phyloP scores from a whole-genome alignment of 1,140 invertebrate genomes.

The Drosophila ohnishii region DNA sequence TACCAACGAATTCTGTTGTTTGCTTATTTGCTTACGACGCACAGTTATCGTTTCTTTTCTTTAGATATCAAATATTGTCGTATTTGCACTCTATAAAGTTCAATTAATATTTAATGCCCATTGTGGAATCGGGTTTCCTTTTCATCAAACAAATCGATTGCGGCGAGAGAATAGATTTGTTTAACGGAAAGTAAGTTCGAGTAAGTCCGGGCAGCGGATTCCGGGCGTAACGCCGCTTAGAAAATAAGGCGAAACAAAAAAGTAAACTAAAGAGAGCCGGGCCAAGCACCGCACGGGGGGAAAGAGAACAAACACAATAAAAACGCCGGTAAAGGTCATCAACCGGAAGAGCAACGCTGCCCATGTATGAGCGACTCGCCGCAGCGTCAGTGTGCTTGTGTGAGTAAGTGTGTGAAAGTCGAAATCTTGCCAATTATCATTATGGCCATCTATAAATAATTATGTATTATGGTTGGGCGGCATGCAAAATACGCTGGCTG shows the following conservation, averaged over 20 bases:
- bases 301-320: slow-evolving; percentile 65
- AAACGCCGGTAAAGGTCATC: slow-evolving; percentile 82
- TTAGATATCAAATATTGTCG: slow-evolving; percentile 24
- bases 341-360: slow-evolving; percentile 73
- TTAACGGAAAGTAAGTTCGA: slow-evolving; percentile 13
- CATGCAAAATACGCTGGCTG: slow-evolving; percentile 64
- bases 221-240: slow-evolving; percentile 22
- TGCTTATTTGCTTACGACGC: slow-evolving; percentile 23
- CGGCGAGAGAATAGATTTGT: background rate
- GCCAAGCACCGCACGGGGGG: slow-evolving; percentile 15
- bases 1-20: slow-evolving; percentile 18
- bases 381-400: slow-evolving; percentile 3
- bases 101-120: slow-evolving; percentile 41
- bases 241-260: slow-evolving; percentile 13
- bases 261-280: slow-evolving; percentile 23
- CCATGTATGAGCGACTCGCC: slow-evolving; percentile 18
- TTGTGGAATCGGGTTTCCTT: slow-evolving; percentile 31
- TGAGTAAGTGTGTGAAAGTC: slow-evolving; percentile 50
- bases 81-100: slow-evolving; percentile 36
- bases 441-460: slow-evolving; percentile 64
- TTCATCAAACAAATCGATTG: slow-evolving; percentile 39
- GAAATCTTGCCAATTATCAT: slow-evolving; percentile 60
- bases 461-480: slow-evolving; percentile 64
- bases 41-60: slow-evolving; percentile 8
- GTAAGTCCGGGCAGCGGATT: slow-evolving; percentile 4